Base-by-base conservation (phyloP, 35 echinoderm and acorn worm species). In the Heliocidaris tuberculata region DNA sequence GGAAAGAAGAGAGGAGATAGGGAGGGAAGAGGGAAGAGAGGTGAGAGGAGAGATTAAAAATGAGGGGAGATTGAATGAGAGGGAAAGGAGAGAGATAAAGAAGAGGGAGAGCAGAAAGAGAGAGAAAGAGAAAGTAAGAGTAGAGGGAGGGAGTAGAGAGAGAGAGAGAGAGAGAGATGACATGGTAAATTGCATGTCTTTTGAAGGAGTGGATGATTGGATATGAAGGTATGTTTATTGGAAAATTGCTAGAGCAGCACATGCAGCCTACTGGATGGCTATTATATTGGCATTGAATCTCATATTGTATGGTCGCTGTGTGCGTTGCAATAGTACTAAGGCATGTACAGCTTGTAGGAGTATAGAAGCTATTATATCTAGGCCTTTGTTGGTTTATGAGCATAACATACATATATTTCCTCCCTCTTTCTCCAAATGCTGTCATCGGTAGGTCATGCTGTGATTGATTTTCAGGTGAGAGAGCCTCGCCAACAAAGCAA, bases 151-250 rank as follows among this genome's bases (percentile, higher is more conserved):
- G 0, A 21, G 85, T 0, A 32, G 85, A 32, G 85, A 86, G 85
- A 48, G 16, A 48, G 87, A 48, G 65, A 78, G 21, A 42, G 35
- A 71, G 61, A 89, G 87, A 48, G 47, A 89, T 42, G 31, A 89
- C 47, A 89, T 47, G 31, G 87, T 24, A 89, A 89, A 89, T 89
- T 89, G 87, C 87, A 89, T 89, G 87, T 89, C 87, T 89, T 89
- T 89, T 89, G 47, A 47, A 32, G 47, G 87, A 47, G 31, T 32
- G 31, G 87, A 47, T 89, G 87, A 89, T 89, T 89, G 87, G 87
- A 47, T 47, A 89, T 31, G 87, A 89, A 47, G 47, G 87, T 48
- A 47, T 89, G 87, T 30, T 89, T 89, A 89, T 89, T 89, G 87
- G 87, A 89, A 89, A 89, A 89, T 89, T 48, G 31, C 0, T 48